Percentiles rank a stretch among this genome's conserved stretches.
Conservation (phyloP, 2,888 invertebrate genomes). For the Pyrgus malvae region DNA sequence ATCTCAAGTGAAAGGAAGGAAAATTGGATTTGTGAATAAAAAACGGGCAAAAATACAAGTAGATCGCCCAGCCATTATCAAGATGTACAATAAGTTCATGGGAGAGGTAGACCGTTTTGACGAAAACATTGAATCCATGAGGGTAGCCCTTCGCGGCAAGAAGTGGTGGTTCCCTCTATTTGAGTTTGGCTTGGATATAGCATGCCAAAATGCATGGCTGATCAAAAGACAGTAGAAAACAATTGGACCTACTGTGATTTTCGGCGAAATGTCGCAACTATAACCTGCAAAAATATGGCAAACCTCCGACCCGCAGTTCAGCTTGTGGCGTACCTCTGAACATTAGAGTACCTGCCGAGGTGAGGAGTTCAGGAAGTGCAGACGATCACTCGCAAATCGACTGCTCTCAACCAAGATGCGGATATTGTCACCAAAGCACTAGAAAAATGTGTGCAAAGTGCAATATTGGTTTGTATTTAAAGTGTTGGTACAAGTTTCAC, state of each 20-base stretch:
- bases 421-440: background rate
- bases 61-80: too few species aligned
- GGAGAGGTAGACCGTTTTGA: too few species aligned
- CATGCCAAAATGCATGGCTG: background rate
- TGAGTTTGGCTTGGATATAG: background rate
- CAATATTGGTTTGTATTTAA: background rate
- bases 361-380: background rate
- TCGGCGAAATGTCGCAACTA: background rate
- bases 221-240: background rate
- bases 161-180: background rate
- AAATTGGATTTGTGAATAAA: too few species aligned
- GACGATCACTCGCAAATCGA: background rate
- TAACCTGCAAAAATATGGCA: background rate
- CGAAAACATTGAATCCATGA: background rate
- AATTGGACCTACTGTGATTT: background rate
- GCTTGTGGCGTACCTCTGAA: background rate
- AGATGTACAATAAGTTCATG: too few species aligned
- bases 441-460: background rate
- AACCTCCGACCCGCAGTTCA: background rate
- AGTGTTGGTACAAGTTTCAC: background rate
- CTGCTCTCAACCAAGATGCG: background rate
- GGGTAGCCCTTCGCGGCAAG: background rate
- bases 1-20: slow-evolving; percentile 21
- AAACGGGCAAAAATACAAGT: too few species aligned
- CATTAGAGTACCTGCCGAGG: background rate